Conservation (phyloP, 2,113 vertebrate species). For the Hippoglossus stenolepis region DNA sequence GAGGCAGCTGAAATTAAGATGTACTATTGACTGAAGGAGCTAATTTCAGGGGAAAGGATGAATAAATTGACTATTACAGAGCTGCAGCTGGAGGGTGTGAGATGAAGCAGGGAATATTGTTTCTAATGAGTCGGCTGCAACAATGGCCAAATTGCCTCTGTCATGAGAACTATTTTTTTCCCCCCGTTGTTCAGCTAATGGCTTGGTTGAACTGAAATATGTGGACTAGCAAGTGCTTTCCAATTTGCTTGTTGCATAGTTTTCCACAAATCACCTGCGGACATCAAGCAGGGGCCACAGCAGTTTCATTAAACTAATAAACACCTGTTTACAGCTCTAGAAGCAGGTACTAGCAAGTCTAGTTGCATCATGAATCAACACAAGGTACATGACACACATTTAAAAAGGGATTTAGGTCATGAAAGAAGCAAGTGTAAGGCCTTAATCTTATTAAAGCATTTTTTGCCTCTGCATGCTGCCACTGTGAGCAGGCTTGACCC, state of each 20-base stretch:
- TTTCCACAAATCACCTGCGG: slow-evolving; percentile 23
- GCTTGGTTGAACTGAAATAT: slow-evolving; percentile 23
- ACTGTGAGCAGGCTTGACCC: not conserved
- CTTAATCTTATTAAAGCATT: slow-evolving; percentile 2
- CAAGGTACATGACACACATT: not conserved
- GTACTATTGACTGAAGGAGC: slow-evolving; percentile 33
- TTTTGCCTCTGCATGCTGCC: not conserved
- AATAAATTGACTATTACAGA: slow-evolving; percentile 40
- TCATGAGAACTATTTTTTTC: slow-evolving; percentile 27
- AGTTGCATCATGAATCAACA: slow-evolving; percentile 9
- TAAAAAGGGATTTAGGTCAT: slow-evolving; percentile 5
- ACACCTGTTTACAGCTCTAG: slow-evolving; percentile 4
- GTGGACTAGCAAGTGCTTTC: slow-evolving; percentile 19
- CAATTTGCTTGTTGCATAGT: slow-evolving; percentile 34
- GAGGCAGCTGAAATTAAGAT: slow-evolving; percentile 33
- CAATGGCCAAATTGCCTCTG: slow-evolving; percentile 47
- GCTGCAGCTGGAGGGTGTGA: slow-evolving; percentile 34
- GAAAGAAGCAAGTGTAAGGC: slow-evolving; percentile 14
- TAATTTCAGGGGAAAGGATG: slow-evolving; percentile 45
- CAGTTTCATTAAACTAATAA: not conserved
- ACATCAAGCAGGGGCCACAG: not conserved
- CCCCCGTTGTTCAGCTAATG: slow-evolving; percentile 29
- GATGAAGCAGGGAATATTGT: slow-evolving; percentile 23
- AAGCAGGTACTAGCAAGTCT: too few relatives aligned
- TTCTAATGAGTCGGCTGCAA: slow-evolving; percentile 45